Base-by-base conservation (phyloP, 2,888 invertebrate species). In the Heliconius ethilla region DNA sequence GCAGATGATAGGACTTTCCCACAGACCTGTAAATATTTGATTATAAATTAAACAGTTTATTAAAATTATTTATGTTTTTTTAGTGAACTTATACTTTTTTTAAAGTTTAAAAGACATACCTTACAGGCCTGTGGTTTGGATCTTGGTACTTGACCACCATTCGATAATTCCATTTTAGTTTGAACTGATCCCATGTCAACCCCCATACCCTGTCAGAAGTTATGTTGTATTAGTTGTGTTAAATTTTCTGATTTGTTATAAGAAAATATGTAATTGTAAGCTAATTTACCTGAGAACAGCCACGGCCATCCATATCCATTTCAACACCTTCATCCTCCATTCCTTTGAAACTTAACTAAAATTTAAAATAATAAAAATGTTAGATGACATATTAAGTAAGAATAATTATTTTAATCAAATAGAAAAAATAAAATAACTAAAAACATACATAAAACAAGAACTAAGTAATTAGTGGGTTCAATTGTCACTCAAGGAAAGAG, bases 111-210 rank as follows among this genome's bases (percentile, higher is more conserved):
- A 62, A 0, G 7, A 37, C 74, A 65, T 88, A 93, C 94, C 93
- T 97, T 97, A 91, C 97, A 97, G 82, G 96, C 96, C 88, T 97
- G 97, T 69, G 96, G 96, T 86, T 96, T 97, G 78, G 96, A 95
- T 82, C 96, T 93, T 70, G 95, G 95, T 70, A 92, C 89, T 83
- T 91, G 93, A 13, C 89, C 86, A 69, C 88, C 93, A 82, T 94
- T 94, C 67, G 91, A 81, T 45, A 93, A 86, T 86, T 94, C 94
- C 92, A 94, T 93, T 89, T 94, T 94, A 76, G 94, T 92, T 88
- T 93, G 94, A 83, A 94, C 91, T 83, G 92, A 90, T 83, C 91
- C 94, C 93, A 94, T 91, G 84, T 94, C 93, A 80, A 94, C 91
- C 70, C 91, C 93, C 92, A 94, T 91, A 82, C 93, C 92, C 94